Evolutionary conservation across 2,888 invertebrate species (phyloP).

Genomic region (Thera britannica): DNA sequence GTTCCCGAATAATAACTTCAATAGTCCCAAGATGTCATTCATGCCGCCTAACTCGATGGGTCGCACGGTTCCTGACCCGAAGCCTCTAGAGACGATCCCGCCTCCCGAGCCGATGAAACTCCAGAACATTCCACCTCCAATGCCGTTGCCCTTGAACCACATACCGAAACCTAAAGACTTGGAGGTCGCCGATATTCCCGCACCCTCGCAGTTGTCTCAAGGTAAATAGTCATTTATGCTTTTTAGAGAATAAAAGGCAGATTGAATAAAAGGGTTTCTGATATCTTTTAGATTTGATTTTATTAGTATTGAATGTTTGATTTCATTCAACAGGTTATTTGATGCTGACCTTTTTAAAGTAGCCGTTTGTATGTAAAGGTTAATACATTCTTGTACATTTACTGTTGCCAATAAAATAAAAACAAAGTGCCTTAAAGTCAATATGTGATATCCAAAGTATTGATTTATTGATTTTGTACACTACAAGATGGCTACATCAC

Average conservation of each 20-base stretch:
- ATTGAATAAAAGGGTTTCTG: conserved; percentile 44
- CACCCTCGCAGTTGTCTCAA: conserved; percentile 66
- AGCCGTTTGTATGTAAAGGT: background rate
- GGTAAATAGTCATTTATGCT: conserved; percentile 54
- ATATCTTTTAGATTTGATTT: conserved; percentile 27
- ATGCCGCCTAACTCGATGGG: conserved; percentile 52
- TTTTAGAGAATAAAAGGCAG: conserved; percentile 24
- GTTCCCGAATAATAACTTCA: conserved; percentile 69
- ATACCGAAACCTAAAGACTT: conserved; percentile 49
- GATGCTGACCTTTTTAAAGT: conserved; percentile 3
- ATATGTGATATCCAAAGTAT: too few species aligned
- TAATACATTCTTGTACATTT: background rate
- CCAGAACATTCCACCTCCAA: conserved; percentile 86
- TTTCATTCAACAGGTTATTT: conserved; percentile 4
- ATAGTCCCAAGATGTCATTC: conserved; percentile 57
- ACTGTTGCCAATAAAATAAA: background rate
- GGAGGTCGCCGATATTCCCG: conserved; percentile 84
- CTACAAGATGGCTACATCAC: too few species aligned
- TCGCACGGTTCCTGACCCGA: conserved; percentile 22
- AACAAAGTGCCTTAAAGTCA: background rate
- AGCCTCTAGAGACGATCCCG: conserved; percentile 24
- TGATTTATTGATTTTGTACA: too few species aligned
- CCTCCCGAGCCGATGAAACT: conserved; percentile 71
- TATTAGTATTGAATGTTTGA: background rate
- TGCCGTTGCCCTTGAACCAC: conserved; percentile 77